Percentiles rank a stretch among this genome's conserved stretches.
Conservation (phyloP, 2,888 invertebrate genomes). For the Zonitis immaculata region DNA sequence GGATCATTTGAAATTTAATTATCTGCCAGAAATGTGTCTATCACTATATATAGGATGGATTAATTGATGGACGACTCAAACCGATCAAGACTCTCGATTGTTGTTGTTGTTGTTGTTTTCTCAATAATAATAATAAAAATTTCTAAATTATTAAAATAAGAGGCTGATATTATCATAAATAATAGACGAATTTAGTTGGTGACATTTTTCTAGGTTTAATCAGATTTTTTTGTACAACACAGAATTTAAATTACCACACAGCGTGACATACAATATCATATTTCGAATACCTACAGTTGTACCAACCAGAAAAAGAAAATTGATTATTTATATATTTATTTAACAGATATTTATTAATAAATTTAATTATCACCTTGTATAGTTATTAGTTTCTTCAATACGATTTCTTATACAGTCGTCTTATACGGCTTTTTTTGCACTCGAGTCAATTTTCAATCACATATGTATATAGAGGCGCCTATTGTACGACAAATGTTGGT, state of each 20-base stretch:
- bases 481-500: too few relatives aligned
- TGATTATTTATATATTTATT: conserved; percentile 1
- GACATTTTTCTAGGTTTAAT: conserved; percentile 1
- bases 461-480: too few relatives aligned
- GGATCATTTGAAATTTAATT: background rate
- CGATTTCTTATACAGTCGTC: too few relatives aligned
- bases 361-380: background rate
- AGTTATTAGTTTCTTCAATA: too few relatives aligned
- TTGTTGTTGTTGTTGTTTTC: too few relatives aligned
- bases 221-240: background rate
- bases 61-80: background rate
- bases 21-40: background rate
- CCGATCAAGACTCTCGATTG: background rate
- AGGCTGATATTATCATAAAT: too few relatives aligned
- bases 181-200: too few relatives aligned
- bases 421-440: too few relatives aligned
- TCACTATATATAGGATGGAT: background rate
- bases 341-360: background rate
- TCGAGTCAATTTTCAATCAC: too few relatives aligned
- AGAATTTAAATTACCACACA: conserved; percentile 5
- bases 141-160: too few relatives aligned
- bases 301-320: background rate
- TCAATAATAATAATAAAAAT: too few relatives aligned
- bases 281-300: background rate
- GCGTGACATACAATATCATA: conserved; percentile 3